Base-by-base conservation (phyloP, 1,140 invertebrate species). In the Sycophila sp. region DNA sequence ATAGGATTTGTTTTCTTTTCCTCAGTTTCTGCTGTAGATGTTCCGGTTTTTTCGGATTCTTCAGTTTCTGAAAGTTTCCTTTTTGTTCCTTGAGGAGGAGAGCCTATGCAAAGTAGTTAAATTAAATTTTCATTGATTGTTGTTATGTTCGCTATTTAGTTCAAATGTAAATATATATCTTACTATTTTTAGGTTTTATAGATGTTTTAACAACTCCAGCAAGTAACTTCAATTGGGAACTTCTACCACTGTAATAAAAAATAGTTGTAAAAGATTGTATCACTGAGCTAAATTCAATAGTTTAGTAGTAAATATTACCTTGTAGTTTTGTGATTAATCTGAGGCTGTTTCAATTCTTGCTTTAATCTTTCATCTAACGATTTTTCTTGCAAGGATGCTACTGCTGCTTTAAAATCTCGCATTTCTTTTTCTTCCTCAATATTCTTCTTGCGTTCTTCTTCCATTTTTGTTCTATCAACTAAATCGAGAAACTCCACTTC, bases 401-500 rank as follows among this genome's bases (percentile, higher is more conserved):
- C 94, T 38, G 86, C 85, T 77, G 88, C 92, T 83, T 95, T 91
- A 82, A 94, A 97, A 79, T 96, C 94, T 73, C 90, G 87, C 76
- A 97, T 90, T 81, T 95, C 93, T 73, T 90, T 87, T 76, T 92
- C 90, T 80, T 97, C 95, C 79, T 96, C 94, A 36, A 92, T 81
- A 77, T 90, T 89, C 69, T 95, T 94, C 80, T 92, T 91, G 66
- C 91, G 89, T 73, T 96, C 95, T 38, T 93, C 92, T 69, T 94
- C 92, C 36, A 94, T 88, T 87, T 95, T 96, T 19, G 91, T 92
- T 72, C 91, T 88, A 84, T 97, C 94, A 8, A 98, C 94, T 51
- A 94, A 87, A 77, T 98, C 94, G 8, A 98, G 85, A 85, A 98
- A 98, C 73, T 96, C 92, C 0, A 96, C 92, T 88, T 98, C 97